Base-by-base conservation (phyloP, 2,888 invertebrate species). In the Acheta domesticus region DNA sequence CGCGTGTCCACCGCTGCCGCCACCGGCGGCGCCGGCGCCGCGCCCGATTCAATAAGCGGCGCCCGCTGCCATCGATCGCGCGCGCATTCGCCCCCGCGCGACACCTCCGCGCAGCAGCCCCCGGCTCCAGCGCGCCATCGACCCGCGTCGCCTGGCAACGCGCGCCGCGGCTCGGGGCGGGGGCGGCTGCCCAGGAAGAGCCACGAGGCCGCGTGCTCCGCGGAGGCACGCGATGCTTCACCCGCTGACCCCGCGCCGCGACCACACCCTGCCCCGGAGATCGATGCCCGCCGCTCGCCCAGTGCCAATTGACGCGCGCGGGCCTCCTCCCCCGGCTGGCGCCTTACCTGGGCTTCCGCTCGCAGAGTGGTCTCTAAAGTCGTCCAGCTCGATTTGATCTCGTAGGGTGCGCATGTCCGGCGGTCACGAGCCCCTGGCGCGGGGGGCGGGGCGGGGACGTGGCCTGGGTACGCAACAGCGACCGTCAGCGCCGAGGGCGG, bases 161-260 rank as follows among this genome's bases (percentile, higher is more conserved):
- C 62, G 62, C n/a, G 62, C 16, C 62, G 62, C 62, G 62, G 14
- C 16, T 14, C 62, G 62, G 62, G 16, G 62, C 62, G 62, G 62
- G 62, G 62, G 62, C 1, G 62, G 62, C 62, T 62, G 36, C 8
- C 36, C 36, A 36, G 36, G 36, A 36, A 36, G 36, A 36, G 36
- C 36, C 36, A 36, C 36, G 62, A n/a, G 16, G 62, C 62, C 62
- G 62, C 62, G 62, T 36, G 36, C 36, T 14, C 16, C 14, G n/a
- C 62, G n/a, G n/a, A 62, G n/a, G n/a, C 62, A 62, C 62, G 62
- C 62, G 62, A 62, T 62, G n/a, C 62, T 62, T n/a, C 62, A 62
- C 62, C n/a, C 62, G 16, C 8, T 62, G n/a, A 62, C 62, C 62
- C 62, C n/a, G 62, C n/a, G n/a, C 16, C n/a, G 62, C 16, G 62